A percentile compares a stretch with the other conserved stretches of the same genome.
Conservation (phyloP, 1,140 invertebrate species). For the Zaprionus ornatus region DNA sequence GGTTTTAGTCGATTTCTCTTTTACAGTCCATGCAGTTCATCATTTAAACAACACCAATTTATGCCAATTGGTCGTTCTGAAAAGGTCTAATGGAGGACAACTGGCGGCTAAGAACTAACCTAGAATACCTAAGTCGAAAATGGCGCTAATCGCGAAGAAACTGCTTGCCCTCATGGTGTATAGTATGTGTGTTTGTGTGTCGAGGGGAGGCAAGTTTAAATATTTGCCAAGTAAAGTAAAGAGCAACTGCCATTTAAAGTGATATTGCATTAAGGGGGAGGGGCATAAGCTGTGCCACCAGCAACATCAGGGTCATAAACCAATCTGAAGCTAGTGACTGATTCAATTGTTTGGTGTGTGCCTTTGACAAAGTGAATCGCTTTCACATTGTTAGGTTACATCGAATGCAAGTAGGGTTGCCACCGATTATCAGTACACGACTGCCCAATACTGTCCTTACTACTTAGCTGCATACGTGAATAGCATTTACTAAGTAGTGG, state of each 20-base stretch:
- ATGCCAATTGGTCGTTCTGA: background rate
- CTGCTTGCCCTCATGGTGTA: background rate
- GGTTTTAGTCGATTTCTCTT: background rate
- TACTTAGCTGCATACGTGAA: no score
- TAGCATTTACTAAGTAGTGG: no score
- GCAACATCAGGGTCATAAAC: background rate
- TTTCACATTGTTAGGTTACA: background rate
- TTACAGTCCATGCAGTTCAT: background rate
- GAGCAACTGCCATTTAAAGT: constrained; percentile 1
- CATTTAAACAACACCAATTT: background rate
- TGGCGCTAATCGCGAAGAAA: background rate
- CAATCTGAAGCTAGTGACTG: background rate
- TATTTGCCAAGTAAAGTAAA: constrained; percentile 31
- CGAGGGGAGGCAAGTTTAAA: constrained; percentile 20
- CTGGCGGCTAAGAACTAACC: no score
- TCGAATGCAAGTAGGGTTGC: background rate
- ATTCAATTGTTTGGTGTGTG: background rate
- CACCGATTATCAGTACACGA: background rate
- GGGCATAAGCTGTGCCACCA: no score
- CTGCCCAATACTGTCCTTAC: no score
- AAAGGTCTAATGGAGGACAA: no score
- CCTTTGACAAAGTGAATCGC: background rate
- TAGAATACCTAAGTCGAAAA: no score
- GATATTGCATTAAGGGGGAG: constrained; percentile 1
- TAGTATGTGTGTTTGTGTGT: constrained; percentile 7